Evolutionary conservation across 2,888 invertebrate genomes (phyloP).

Genomic region (Villa cingulata): DNA sequence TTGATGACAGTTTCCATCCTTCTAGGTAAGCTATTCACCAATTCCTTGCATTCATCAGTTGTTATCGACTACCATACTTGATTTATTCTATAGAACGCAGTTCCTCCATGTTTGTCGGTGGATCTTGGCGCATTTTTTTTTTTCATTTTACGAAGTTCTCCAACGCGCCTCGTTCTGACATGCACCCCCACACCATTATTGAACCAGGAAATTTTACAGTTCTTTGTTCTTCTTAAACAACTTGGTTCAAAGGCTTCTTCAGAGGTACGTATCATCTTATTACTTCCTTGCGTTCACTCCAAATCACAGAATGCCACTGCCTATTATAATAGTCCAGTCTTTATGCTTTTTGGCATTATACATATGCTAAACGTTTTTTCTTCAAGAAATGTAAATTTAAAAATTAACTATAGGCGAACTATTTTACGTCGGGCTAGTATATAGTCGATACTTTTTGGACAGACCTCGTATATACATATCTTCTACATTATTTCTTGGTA

Average conservation of each 20-base stretch:
- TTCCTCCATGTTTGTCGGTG: background rate
- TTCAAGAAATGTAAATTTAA: no score
- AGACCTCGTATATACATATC: no score
- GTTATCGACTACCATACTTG: background rate
- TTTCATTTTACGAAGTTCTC: background rate
- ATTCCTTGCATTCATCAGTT: background rate
- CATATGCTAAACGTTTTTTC: no score
- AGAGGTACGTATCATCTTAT: no score
- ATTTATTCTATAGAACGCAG: no score
- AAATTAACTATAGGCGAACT: no score
- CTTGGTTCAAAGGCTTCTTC: conserved; percentile 7
- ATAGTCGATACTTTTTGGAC: no score
- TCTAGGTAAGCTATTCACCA: background rate
- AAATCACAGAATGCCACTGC: conserved; percentile 10
- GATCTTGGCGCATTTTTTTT: background rate
- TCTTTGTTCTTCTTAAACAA: conserved; percentile 9
- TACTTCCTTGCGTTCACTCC: conserved; percentile 9
- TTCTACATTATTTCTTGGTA: no score
- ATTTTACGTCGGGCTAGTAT: no score
- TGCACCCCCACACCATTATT: conserved; percentile 11
- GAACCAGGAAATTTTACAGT: conserved; percentile 11
- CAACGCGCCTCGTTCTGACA: conserved; percentile 6
- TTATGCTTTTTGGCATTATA: conserved; percentile 2
- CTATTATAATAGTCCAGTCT: conserved; percentile 9
- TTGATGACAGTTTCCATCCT: background rate